Evolutionary conservation across 2,888 invertebrate species (phyloP).

Genomic region (Dinocampus coccinellae): DNA sequence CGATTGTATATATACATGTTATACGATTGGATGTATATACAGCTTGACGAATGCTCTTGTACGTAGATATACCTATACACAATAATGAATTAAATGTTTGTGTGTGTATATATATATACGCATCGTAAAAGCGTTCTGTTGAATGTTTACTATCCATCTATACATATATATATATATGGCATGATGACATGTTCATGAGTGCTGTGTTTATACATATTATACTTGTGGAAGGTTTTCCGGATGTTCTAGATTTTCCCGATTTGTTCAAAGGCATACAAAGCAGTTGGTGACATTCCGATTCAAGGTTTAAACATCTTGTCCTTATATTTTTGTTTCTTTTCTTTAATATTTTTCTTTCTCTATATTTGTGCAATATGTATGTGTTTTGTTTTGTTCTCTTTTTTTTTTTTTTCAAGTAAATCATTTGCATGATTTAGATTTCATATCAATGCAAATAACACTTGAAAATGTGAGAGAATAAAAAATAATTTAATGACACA

Average conservation of each 20-base stretch:
- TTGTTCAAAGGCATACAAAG: slow-evolving; percentile 29
- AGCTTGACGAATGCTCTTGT: slow-evolving; percentile 42
- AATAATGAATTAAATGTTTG: slow-evolving; percentile 22
- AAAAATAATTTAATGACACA: not conserved
- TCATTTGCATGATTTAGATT: not conserved
- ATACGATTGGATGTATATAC: slow-evolving; percentile 41
- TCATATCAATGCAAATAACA: too few species aligned
- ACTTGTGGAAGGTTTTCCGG: slow-evolving; percentile 37
- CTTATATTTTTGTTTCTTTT: not conserved
- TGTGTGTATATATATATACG: too few species aligned
- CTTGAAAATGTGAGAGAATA: too few species aligned
- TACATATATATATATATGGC: not conserved
- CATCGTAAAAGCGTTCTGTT: slow-evolving; percentile 32
- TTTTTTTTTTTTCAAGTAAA: too few species aligned
- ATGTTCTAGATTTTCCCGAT: slow-evolving; percentile 47
- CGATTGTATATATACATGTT: slow-evolving; percentile 31
- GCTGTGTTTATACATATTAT: not conserved
- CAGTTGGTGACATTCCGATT: slow-evolving; percentile 36
- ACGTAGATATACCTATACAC: not conserved
- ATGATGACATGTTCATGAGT: slow-evolving; percentile 18
- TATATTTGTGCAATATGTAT: too few species aligned
- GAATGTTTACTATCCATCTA: slow-evolving; percentile 21
- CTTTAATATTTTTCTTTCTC: not conserved
- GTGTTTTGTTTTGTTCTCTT: too few species aligned
- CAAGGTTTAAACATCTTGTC: slow-evolving; percentile 34